Conservation (phyloP, 2,888 invertebrate genomes). For the Pterostichus niger region DNA sequence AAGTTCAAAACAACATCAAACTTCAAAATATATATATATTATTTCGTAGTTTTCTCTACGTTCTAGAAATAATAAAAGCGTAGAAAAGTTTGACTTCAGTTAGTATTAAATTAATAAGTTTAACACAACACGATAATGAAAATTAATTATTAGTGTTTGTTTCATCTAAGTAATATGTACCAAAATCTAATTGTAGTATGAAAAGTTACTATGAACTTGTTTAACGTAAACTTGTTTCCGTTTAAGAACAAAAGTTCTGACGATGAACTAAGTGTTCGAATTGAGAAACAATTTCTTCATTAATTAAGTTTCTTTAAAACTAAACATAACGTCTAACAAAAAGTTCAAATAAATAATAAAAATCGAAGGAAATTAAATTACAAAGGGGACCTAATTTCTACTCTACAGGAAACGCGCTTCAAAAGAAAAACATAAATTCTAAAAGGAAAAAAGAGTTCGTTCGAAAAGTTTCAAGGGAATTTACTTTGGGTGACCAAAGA, state of each 20-base stretch:
- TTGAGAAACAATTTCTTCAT: conserved; percentile 36
- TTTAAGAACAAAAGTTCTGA: conserved; percentile 1
- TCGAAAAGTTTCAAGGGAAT: conserved; percentile 62
- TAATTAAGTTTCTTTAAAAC: conserved; percentile 46
- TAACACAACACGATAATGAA: conserved; percentile 5
- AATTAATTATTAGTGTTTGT: conserved; percentile 40
- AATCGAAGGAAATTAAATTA: conserved; percentile 58
- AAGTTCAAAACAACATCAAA: too few relatives aligned
- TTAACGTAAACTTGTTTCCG: conserved; percentile 11
- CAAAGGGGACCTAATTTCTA: conserved; percentile 60
- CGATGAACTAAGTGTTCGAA: conserved; percentile 29
- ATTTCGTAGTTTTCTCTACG: background rate
- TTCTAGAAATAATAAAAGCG: background rate
- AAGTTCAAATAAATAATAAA: conserved; percentile 58
- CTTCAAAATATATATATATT: too few relatives aligned
- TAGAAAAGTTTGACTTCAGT: background rate
- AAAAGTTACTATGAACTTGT: conserved; percentile 1
- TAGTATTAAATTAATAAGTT: conserved; percentile 26
- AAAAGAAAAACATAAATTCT: conserved; percentile 64
- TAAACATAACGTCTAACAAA: conserved; percentile 44
- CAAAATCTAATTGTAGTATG: background rate
- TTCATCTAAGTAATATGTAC: background rate
- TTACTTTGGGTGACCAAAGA: conserved; percentile 64
- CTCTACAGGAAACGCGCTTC: conserved; percentile 35
- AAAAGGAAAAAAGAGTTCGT: conserved; percentile 55